A percentile compares a stretch with the other conserved stretches of the same genome.
These are phyloP conservation scores for Tarsius wallacei DNA, from an alignment of 2,797 vertebrate genomes.

Conservation along the genomic window DNA sequence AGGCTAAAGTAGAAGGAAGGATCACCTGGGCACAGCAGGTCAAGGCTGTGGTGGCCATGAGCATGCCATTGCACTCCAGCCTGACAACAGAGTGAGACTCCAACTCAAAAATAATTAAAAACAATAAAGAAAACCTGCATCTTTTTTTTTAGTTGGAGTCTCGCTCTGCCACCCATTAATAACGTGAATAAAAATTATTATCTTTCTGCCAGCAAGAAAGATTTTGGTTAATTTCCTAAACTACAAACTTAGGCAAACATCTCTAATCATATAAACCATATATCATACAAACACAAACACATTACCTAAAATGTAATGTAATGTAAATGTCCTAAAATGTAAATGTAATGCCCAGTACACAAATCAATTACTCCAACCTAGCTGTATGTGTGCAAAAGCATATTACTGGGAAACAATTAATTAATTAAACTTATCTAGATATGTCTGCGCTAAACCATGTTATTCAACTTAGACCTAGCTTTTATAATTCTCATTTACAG, in stretches of 20 bases:
- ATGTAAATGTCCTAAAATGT: not conserved
- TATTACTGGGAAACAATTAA: not conserved
- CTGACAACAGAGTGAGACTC: not conserved
- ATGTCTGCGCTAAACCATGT: not conserved
- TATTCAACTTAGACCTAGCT: not conserved
- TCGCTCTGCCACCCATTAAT: too few species aligned
- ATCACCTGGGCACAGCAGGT: not conserved
- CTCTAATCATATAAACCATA: not conserved
- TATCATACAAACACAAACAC: constrained; percentile 14
- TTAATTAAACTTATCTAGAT: constrained; percentile 7
- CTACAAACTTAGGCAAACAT: not conserved
- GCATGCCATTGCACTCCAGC: not conserved
- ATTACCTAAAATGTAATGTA: constrained; percentile 12
- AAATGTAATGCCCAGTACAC: not conserved
- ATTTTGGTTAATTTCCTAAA: constrained; percentile 61
- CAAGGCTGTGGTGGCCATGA: not conserved
- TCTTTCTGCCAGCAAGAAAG: too few species aligned
- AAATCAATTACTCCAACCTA: not conserved
- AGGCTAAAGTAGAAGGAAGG: not conserved
- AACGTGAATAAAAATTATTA: too few species aligned
- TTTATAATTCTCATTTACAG: constrained; percentile 51
- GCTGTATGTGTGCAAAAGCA: not conserved
- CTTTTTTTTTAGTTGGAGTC: too few species aligned
- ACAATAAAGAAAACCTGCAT: not conserved
- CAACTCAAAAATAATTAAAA: not conserved